Conservation (phyloP, 2,113 vertebrate genomes). For the Felis catus region DNA sequence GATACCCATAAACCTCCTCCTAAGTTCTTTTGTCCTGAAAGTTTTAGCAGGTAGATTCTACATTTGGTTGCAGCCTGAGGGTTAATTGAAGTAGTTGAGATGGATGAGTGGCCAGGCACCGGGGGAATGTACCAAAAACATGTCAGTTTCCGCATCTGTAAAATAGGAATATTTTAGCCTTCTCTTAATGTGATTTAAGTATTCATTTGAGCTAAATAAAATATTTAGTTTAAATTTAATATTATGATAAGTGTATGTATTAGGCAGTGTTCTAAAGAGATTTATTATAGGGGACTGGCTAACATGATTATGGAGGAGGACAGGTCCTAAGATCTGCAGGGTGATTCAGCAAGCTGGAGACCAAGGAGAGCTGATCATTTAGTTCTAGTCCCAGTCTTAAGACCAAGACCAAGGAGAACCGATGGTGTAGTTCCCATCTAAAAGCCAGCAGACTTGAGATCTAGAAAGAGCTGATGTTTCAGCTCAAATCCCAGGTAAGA, state of each 20-base stretch:
- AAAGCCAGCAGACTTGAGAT: neutral
- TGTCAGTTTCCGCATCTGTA: neutral
- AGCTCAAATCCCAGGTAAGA: neutral
- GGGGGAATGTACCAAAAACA: neutral
- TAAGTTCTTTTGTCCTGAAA: neutral
- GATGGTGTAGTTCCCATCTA: neutral
- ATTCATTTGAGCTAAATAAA: neutral
- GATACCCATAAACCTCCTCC: neutral
- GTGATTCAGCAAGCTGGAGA: neutral
- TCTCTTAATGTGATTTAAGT: neutral
- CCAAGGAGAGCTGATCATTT: neutral
- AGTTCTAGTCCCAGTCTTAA: neutral
- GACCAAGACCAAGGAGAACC: neutral
- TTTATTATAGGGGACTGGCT: neutral
- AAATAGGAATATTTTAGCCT: neutral
- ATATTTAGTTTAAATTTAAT: neutral
- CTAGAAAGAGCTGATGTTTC: neutral
- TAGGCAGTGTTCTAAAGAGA: neutral
- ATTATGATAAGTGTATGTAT: neutral
- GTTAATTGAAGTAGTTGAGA: neutral
- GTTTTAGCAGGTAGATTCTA: neutral
- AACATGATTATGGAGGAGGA: neutral
- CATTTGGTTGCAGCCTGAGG: neutral
- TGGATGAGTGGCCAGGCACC: neutral
- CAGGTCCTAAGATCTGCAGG: neutral